phyloP scores from a whole-genome alignment of 2,113 vertebrate genomes.

The Lepisosteus osseus region DNA sequence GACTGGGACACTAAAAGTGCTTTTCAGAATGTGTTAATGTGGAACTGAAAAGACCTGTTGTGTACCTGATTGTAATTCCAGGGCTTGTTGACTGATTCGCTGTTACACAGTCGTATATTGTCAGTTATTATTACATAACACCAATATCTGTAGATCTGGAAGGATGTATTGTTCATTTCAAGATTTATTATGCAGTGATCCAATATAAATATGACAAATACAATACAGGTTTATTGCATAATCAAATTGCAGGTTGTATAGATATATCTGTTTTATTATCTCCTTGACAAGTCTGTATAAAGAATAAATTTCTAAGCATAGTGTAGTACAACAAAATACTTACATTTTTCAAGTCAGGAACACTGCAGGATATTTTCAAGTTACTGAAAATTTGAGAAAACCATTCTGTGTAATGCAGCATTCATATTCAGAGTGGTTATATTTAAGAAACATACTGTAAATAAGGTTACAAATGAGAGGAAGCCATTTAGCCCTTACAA shows the following conservation, averaged over 20 bases:
- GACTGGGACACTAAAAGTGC: too few species aligned
- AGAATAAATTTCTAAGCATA: background rate
- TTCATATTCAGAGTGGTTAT: too few species aligned
- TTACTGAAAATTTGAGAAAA: too few species aligned
- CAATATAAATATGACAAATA: slow-evolving; percentile 32
- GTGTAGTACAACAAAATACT: too few species aligned
- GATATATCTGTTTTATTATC: background rate
- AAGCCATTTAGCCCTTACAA: too few species aligned
- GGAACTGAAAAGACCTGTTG: background rate
- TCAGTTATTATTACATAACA: background rate
- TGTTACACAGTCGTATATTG: background rate
- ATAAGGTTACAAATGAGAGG: too few species aligned
- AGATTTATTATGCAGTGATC: slow-evolving; percentile 31
- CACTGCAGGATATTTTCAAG: too few species aligned
- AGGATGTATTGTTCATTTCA: background rate
- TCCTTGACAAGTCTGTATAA: slow-evolving; percentile 19
- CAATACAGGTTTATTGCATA: slow-evolving; percentile 40
- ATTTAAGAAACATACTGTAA: too few species aligned
- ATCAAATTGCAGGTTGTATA: slow-evolving; percentile 22
- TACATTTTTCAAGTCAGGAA: too few species aligned
- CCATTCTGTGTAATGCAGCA: too few species aligned
- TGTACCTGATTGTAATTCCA: background rate
- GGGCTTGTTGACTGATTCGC: background rate
- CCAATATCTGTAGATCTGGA: background rate
- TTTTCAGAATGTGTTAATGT: background rate